phyloP scores from a whole-genome alignment of 2,888 invertebrate genomes.

The Acutogordius australiensis region DNA sequence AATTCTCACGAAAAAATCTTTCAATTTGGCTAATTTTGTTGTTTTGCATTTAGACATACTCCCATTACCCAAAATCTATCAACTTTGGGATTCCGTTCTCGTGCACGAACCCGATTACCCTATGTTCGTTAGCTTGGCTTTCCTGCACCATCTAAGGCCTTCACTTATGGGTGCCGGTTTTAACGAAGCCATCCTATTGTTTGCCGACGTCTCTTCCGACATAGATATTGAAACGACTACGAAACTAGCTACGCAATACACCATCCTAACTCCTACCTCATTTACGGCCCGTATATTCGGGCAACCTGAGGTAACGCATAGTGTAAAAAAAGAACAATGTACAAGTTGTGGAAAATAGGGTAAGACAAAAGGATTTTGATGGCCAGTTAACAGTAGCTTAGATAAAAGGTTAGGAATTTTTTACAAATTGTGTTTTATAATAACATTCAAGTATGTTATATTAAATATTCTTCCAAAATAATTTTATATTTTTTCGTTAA shows the following conservation, averaged over 20 bases:
- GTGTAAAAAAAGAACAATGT: no score
- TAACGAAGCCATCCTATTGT: constrained; percentile 84
- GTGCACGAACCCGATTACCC: constrained; percentile 73
- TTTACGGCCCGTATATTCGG: neutral
- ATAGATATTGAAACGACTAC: neutral
- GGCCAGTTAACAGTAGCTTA: no score
- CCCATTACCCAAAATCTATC: constrained; percentile 79
- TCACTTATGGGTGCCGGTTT: constrained; percentile 61
- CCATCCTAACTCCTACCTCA: neutral
- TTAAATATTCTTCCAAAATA: no score
- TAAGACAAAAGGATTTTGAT: no score
- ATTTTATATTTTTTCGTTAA: no score
- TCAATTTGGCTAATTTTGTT: no score
- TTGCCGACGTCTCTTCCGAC: constrained; percentile 58
- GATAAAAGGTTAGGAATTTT: no score
- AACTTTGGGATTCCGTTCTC: constrained; percentile 80
- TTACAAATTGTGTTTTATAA: no score
- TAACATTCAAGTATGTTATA: no score
- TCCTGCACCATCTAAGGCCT: constrained; percentile 53
- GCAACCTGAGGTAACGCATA: no score
- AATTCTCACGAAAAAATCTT: no score
- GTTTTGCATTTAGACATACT: constrained; percentile 95
- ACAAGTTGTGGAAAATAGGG: no score
- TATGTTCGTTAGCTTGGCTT: constrained; percentile 66
- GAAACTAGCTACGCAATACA: neutral